Base-by-base conservation (phyloP, 1,140 invertebrate species). In the Agrypnia vestita region DNA sequence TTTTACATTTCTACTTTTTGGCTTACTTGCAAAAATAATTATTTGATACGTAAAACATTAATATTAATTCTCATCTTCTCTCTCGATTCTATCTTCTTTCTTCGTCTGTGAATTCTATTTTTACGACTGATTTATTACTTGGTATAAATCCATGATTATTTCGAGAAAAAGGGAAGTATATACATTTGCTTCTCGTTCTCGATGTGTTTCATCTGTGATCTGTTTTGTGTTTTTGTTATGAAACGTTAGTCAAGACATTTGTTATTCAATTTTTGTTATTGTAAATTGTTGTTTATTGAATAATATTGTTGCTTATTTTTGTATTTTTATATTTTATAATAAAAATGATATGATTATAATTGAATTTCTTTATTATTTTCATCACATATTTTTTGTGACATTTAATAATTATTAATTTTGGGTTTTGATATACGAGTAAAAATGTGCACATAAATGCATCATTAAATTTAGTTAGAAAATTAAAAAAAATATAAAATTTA, bases 221-320 rank as follows among this genome's bases (percentile, higher is more conserved):
- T 43, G 35, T 43, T 25, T 64, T 64, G 61, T 64, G 19, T 64
- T 64, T 62, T 64, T 43, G 35, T 43, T 64, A 43, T 25, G 61
- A 64, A 64, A 43, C 61, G 19, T 13, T 64, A 64, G 61, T 64
- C 61, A 64, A 64, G 35, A 64, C 35, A 64, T 64, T 64, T 64
- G 61, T n/a, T n/a, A n/a, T n/a, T n/a, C n/a, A n/a, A n/a, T n/a
- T n/a, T n/a, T n/a, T n/a, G n/a, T 59, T 44, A 25, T 64, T 64
- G 35, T 64, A 35, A 64, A 35, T 64, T 35, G 19, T 64, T 64
- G 61, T 64, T 64, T 25, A 25, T 21, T 64, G 35, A 64, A 25
- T 64, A 25, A 25, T 35, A 35, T 64, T 64, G 61, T 64, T 64
- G 35, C 55, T 64, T 35, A 13, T 64, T 64, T 64, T 64, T 64